phyloP scores from a whole-genome alignment of 2,888 invertebrate genomes.

The Adineta ricciae region DNA sequence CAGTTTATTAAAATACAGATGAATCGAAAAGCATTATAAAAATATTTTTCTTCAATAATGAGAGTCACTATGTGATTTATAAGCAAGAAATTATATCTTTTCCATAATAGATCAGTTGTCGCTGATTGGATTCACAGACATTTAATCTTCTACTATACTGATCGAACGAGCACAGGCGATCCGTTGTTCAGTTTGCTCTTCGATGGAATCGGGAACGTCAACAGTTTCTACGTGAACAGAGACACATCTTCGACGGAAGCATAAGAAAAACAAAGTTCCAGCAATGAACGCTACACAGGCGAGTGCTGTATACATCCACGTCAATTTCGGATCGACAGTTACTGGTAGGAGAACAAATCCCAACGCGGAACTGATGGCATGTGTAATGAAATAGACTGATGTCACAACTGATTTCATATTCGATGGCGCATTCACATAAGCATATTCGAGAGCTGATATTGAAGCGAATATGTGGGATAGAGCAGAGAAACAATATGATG shows the following conservation, averaged over 20 bases:
- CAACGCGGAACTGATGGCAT: neutral
- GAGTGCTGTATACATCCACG: neutral
- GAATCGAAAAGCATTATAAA: too few species aligned
- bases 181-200: too few species aligned
- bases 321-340: neutral
- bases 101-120: too few species aligned
- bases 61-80: too few species aligned
- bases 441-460: neutral
- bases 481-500: neutral
- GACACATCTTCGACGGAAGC: neutral
- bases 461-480: neutral
- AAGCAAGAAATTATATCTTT: too few species aligned
- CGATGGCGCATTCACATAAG: neutral
- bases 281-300: neutral
- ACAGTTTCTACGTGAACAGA: too few species aligned
- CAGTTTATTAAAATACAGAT: too few species aligned
- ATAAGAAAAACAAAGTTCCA: neutral
- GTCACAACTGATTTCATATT: neutral
- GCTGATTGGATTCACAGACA: too few species aligned
- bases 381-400: neutral
- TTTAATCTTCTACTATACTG: too few species aligned
- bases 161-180: too few species aligned
- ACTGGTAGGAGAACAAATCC: neutral
- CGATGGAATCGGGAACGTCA: too few species aligned
- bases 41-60: too few species aligned